phyloP scores from a whole-genome alignment of 2,113 vertebrate species.

The Petrocephalus microphthalmus region DNA sequence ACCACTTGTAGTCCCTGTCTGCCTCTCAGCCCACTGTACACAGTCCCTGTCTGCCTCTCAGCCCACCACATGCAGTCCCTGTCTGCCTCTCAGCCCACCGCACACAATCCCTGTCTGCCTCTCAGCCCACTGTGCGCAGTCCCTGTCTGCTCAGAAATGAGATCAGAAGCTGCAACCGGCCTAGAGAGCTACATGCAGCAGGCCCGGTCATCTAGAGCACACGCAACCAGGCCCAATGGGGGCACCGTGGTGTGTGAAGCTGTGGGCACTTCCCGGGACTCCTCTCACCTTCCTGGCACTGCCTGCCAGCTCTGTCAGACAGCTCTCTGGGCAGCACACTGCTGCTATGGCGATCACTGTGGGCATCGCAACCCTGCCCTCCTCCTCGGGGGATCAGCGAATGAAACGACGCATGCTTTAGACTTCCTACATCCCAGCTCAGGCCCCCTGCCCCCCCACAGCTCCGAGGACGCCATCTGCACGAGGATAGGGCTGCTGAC shows the following conservation, averaged over 20 bases:
- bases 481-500: not conserved
- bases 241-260: not conserved
- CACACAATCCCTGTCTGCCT: not conserved
- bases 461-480: not conserved
- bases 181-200: conserved; percentile 35
- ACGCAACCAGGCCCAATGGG: not conserved
- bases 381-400: too few species aligned
- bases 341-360: not conserved
- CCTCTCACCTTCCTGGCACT: not conserved
- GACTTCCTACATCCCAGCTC: not conserved
- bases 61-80: not conserved
- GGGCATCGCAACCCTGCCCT: not conserved
- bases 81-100: not conserved
- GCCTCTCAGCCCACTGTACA: not conserved
- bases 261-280: not conserved
- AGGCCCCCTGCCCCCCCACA: not conserved
- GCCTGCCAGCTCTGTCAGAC: not conserved
- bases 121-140: conserved; percentile 33
- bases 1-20: too few species aligned
- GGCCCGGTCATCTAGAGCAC: not conserved
- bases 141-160: conserved; percentile 56
- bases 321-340: not conserved
- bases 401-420: not conserved
- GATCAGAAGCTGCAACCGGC: conserved; percentile 44
- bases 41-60: not conserved